Evolutionary conservation across 2,113 vertebrate species (phyloP), one percentile per base, ranked within the genome.

Genomic region (Hemiscyllium ocellatum): DNA sequence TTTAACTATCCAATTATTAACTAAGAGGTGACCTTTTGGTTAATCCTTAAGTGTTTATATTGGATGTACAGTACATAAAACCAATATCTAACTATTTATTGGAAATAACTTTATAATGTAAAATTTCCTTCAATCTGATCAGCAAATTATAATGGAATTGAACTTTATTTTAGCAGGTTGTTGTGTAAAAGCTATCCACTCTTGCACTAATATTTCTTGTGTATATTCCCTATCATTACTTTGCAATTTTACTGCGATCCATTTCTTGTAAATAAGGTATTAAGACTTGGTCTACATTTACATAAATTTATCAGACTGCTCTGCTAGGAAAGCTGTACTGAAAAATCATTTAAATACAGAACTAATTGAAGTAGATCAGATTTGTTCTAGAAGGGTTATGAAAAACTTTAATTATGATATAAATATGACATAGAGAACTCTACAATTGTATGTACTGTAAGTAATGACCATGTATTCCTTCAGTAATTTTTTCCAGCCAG

Each of bases 241-340:
- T 97, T 97, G 97, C 50, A 47, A 95, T 95, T 61, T 76, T 72
- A 95, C 22, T 95, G 47, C 19, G 68, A 95, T 95, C 94, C 42
- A 98, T 98, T 98, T 98, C 98, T 98, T 99, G 99, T 99, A 99
- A 98, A 99, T 99, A 99, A 98, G 98, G 98, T 99, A 98, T 98
- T 98, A 98, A 98, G 98, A 98, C 98, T 97, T 99, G 98, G 98
- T 98, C 97, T 98, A 98, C 98, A 97, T 98, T 98, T 98, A 96
- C 96, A 98, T 99, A 98, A 98, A 98, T 97, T 98, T 98, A 98
- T 98, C 98, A 98, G 98, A 98, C 98, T 99, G 99, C 98, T 98
- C 97, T 98, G 97, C 96, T 98, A 97, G 98, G 96, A 96, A 98
- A 98, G 97, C 97, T 98, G 97, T 42, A 69, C 97, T 97, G 98